Evolutionary conservation across 37 sponge, comb jelly and placozoan species (phyloP).

Genomic region (Amphimedon queenslandica): DNA sequence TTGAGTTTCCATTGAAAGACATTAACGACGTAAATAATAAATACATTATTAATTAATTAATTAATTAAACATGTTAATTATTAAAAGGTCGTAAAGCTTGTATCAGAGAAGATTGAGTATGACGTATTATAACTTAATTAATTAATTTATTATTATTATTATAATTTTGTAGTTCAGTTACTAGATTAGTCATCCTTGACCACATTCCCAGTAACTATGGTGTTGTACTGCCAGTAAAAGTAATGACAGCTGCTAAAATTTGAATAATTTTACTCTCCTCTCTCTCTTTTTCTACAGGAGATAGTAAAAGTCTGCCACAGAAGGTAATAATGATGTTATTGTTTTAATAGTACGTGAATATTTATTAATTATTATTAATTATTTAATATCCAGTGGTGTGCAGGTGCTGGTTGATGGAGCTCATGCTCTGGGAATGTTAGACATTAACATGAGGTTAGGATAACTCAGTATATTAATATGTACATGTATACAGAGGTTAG

Average conservation of each 20-base stretch:
- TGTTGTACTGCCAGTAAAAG: slow-evolving; percentile 66
- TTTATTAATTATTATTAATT: too few species aligned
- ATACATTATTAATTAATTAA: neutral
- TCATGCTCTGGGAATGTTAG: slow-evolving; percentile 75
- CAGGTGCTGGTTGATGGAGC: slow-evolving; percentile 89
- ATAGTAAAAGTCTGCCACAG: slow-evolving; percentile 47
- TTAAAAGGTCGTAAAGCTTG: slow-evolving; percentile 16
- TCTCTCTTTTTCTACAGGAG: slow-evolving; percentile 11
- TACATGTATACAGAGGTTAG: too few species aligned
- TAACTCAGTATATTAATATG: too few species aligned
- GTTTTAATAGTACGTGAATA: too few species aligned
- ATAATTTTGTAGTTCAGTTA: slow-evolving; percentile 37
- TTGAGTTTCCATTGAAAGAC: slow-evolving; percentile 44
- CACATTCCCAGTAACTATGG: slow-evolving; percentile 73
- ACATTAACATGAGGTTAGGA: slow-evolving; percentile 65
- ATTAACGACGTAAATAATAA: neutral
- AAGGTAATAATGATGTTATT: too few species aligned
- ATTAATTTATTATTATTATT: neutral
- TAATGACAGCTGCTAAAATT: neutral
- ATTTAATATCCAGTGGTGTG: slow-evolving; percentile 60
- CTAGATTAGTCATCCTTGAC: slow-evolving; percentile 64
- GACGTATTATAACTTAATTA: neutral
- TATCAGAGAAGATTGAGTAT: slow-evolving; percentile 17
- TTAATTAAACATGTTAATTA: too few species aligned
- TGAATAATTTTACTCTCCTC: neutral